These are phyloP conservation scores for Margarornis squamiger DNA, from an alignment of 2,797 vertebrate species.

Conservation along the genomic window DNA sequence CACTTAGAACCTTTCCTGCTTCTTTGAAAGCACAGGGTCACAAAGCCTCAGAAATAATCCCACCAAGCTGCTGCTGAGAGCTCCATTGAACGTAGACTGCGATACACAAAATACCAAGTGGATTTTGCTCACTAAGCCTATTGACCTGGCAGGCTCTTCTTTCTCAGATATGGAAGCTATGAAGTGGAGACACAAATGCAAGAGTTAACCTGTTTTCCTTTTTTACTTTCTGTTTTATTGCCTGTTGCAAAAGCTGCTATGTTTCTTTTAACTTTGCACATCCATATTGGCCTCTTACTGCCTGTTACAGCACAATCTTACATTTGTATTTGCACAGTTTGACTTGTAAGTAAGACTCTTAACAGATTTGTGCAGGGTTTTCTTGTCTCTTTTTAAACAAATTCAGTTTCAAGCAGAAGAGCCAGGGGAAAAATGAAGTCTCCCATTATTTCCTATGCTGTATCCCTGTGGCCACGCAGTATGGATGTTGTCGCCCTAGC, in stretches of 20 bases:
- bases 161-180: slow-evolving; percentile 71
- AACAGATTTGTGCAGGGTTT: slow-evolving; percentile 52
- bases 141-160: slow-evolving; percentile 70
- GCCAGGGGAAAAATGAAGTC: neutral
- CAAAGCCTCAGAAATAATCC: slow-evolving; percentile 77
- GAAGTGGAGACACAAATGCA: slow-evolving; percentile 74
- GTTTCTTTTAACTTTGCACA: slow-evolving; percentile 77
- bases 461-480: neutral
- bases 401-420: slow-evolving; percentile 25
- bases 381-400: neutral
- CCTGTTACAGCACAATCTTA: slow-evolving; percentile 65
- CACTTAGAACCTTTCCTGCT: slow-evolving; percentile 79
- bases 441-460: neutral
- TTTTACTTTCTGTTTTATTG: slow-evolving; percentile 69
- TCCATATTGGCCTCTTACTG: slow-evolving; percentile 68
- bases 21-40: slow-evolving; percentile 80
- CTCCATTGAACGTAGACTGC: slow-evolving; percentile 70
- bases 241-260: slow-evolving; percentile 75
- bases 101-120: slow-evolving; percentile 54
- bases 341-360: slow-evolving; percentile 53
- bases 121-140: slow-evolving; percentile 67
- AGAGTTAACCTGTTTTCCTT: slow-evolving; percentile 68
- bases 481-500: neutral
- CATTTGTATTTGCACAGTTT: slow-evolving; percentile 59
- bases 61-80: slow-evolving; percentile 79